Conservation (phyloP, 2,888 invertebrate species). For the Chymomyza fuscimana region DNA sequence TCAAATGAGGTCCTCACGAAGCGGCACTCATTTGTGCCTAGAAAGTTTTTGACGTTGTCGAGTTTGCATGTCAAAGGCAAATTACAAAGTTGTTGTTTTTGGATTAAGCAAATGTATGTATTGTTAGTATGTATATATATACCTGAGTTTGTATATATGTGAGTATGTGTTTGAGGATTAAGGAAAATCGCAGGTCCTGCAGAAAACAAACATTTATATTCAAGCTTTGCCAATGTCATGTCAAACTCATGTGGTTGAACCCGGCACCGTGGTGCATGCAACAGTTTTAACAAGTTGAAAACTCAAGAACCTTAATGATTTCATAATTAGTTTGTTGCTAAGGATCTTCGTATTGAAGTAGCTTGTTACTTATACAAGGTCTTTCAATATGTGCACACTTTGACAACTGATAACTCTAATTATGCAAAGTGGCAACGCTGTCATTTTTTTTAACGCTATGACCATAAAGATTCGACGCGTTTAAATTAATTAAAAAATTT, state of each 20-base stretch:
- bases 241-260: not conserved
- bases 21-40: not conserved
- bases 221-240: constrained; percentile 4
- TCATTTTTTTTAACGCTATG: too few species aligned
- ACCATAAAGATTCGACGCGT: too few species aligned
- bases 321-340: not conserved
- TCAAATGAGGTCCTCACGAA: not conserved
- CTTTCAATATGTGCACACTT: too few species aligned
- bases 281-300: constrained; percentile 1
- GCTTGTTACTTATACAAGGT: not conserved
- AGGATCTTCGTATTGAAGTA: not conserved
- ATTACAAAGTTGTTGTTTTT: constrained; percentile 45
- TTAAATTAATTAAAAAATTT: too few species aligned
- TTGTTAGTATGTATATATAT: not conserved
- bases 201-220: not conserved
- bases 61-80: constrained; percentile 67
- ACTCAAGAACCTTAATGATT: not conserved
- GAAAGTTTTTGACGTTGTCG: constrained; percentile 49
- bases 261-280: constrained; percentile 5
- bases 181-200: not conserved
- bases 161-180: not conserved
- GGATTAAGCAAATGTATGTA: constrained; percentile 9
- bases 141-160: not conserved
- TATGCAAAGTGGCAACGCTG: too few species aligned
- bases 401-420: too few species aligned